These are phyloP conservation scores for Myiotriccus ornatus DNA, from an alignment of 2,797 vertebrate species.

Conservation along the genomic window DNA sequence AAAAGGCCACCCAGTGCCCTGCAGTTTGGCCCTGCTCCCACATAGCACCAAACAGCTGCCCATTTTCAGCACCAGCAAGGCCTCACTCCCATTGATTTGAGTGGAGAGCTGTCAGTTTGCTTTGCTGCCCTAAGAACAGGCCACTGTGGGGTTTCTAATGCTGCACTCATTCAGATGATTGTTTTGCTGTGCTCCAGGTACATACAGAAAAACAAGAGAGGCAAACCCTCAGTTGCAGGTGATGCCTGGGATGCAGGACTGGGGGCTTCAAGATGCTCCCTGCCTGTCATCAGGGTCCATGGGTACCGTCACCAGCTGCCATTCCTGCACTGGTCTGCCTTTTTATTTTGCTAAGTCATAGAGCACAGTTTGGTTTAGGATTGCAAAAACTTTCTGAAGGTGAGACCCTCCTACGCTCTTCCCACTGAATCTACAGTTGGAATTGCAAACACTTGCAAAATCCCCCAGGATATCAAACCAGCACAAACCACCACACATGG, in stretches of 20 bases:
- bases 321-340: fast-evolving
- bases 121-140: background rate
- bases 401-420: background rate
- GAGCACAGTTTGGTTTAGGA: background rate
- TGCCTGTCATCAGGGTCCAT: fast-evolving
- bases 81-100: fast-evolving
- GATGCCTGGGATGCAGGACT: background rate
- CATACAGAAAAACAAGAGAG: background rate
- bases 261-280: no score
- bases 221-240: fast-evolving
- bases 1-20: fast-evolving
- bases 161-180: background rate
- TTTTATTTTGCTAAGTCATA: background rate
- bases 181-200: background rate
- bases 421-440: background rate
- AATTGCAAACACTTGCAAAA: background rate
- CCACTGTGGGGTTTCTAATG: fast-evolving
- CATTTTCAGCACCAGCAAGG: no score
- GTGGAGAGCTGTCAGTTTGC: background rate
- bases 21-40: background rate
- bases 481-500: fast-evolving
- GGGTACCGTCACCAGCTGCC: background rate
- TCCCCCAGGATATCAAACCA: background rate
- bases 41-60: background rate
- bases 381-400: background rate